Evolutionary conservation across 2,888 invertebrate species (phyloP).

Genomic region (Blastobasis lacticolella): DNA sequence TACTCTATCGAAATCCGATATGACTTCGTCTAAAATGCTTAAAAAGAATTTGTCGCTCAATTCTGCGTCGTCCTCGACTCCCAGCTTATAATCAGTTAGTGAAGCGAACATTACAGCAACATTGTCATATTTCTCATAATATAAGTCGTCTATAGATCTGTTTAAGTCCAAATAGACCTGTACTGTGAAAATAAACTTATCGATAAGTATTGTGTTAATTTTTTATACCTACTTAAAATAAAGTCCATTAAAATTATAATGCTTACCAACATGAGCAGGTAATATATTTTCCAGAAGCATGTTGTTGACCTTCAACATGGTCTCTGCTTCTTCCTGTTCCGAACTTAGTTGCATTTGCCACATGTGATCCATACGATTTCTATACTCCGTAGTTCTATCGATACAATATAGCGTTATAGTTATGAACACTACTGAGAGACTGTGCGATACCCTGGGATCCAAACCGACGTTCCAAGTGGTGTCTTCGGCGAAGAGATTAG

Average conservation of each 20-base stretch:
- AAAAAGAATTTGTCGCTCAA: conserved; percentile 78
- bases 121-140: conserved; percentile 90
- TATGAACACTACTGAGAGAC: conserved; percentile 82
- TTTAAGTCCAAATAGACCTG: conserved; percentile 84
- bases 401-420: conserved; percentile 86
- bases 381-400: conserved; percentile 92
- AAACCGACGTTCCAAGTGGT: conserved; percentile 81
- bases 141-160: conserved; percentile 83
- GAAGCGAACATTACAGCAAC: conserved; percentile 98
- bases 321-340: conserved; percentile 89
- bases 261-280: conserved; percentile 91
- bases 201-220: background rate
- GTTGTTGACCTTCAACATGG: conserved; percentile 90
- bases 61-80: conserved; percentile 78
- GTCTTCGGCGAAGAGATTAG: conserved; percentile 72
- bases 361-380: conserved; percentile 89
- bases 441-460: conserved; percentile 80
- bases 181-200: conserved; percentile 66
- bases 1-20: conserved; percentile 94
- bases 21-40: conserved; percentile 89
- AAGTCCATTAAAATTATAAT: background rate
- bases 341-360: conserved; percentile 79
- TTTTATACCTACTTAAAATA: no score
- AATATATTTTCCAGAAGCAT: conserved; percentile 93
- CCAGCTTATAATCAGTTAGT: conserved; percentile 85